Base-by-base conservation (phyloP, 2,888 invertebrate genomes). In the Ephialtes manifestator region DNA sequence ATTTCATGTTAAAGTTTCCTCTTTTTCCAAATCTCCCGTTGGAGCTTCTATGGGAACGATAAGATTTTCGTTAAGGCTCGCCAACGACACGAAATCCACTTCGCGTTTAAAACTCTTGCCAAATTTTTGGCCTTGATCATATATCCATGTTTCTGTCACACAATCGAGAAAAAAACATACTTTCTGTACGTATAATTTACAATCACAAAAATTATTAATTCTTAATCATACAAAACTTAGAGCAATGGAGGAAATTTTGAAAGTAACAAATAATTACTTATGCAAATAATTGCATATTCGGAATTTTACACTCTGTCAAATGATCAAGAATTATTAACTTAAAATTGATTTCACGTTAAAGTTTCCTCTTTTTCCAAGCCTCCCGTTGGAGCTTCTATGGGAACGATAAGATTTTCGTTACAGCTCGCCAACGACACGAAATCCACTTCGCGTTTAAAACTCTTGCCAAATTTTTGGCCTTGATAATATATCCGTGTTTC, bases 311-410 rank as follows among this genome's bases (percentile, higher is more conserved):
- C n/a, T n/a, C n/a, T n/a, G n/a, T n/a, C n/a, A n/a, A n/a, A n/a
- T n/a, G n/a, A n/a, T n/a, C n/a, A n/a, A n/a, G n/a, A n/a, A n/a
- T n/a, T n/a, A n/a, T n/a, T n/a, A n/a, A n/a, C n/a, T n/a, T n/a
- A n/a, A n/a, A n/a, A n/a, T n/a, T n/a, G 88, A 90, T 92, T 91
- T 89, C 89, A 88, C 89, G 88, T 90, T 89, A 89, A 89, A 90
- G 89, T 83, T 87, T 81, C 55, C 63, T 20, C 71, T 87, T 87
- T 77, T 82, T 35, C 71, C 31, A 15, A 28, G 31, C 24, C 20
- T 31, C 43, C 20, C 24, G 24, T 43, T 13, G n/a, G 48, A 72
- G 35, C 24, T 60, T 68, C 10, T 75, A 65, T 48, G 60, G 55
- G 51, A 75, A 70, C 72, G 55, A 81, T 53, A 67, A 76, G 63